Evolutionary conservation across 2,113 vertebrate species (phyloP).

Genomic region (Dendrocopos noguchii): DNA sequence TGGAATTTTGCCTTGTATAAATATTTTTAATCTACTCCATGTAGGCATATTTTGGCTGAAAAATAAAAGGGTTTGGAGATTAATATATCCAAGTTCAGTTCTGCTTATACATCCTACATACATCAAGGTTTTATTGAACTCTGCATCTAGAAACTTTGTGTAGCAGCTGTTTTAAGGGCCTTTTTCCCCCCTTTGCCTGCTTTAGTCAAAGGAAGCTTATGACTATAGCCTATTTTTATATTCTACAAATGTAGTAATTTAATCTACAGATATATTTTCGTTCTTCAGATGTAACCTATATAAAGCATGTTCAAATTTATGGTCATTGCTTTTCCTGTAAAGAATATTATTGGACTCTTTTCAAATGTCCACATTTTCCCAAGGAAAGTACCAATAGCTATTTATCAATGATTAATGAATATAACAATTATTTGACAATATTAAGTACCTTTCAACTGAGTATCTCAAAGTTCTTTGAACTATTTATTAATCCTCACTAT

Average conservation of each 20-base stretch:
- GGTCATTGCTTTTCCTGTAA: slow-evolving; percentile 46
- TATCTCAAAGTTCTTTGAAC: slow-evolving; percentile 25
- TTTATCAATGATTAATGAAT: slow-evolving; percentile 37
- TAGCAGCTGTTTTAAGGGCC: slow-evolving; percentile 40
- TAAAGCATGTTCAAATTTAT: slow-evolving; percentile 60
- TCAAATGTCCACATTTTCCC: slow-evolving; percentile 60
- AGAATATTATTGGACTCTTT: slow-evolving; percentile 41
- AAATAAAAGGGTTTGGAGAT: slow-evolving; percentile 67
- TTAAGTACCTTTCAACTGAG: slow-evolving; percentile 35
- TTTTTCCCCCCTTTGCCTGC: neutral
- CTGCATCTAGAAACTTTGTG: slow-evolving; percentile 47
- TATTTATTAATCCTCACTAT: neutral
- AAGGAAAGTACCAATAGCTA: neutral
- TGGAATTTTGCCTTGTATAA: slow-evolving; percentile 74
- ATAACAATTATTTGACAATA: slow-evolving; percentile 42
- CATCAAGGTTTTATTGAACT: slow-evolving; percentile 73
- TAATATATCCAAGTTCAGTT: slow-evolving; percentile 68
- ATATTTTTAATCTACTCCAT: slow-evolving; percentile 74
- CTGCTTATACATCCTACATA: slow-evolving; percentile 66
- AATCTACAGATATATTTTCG: slow-evolving; percentile 51
- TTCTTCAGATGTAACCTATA: slow-evolving; percentile 58
- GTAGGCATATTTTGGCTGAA: slow-evolving; percentile 75
- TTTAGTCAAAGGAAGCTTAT: slow-evolving; percentile 50
- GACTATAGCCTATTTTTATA: slow-evolving; percentile 62
- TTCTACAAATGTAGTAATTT: slow-evolving; percentile 56